These are phyloP conservation scores for Lethrus apterus DNA, from an alignment of 1,140 invertebrate species.

Conservation along the genomic window DNA sequence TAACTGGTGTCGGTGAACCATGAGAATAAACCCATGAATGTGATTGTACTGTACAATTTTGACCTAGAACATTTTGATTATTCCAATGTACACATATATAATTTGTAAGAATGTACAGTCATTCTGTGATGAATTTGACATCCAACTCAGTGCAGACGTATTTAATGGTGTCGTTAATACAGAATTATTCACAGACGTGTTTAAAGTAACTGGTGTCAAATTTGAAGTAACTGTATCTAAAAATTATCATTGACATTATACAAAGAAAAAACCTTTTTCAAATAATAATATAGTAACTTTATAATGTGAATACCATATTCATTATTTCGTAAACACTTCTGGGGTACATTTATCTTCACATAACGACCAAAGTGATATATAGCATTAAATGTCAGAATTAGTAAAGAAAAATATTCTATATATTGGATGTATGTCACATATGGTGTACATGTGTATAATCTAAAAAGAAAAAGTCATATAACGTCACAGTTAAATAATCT, in stretches of 20 bases:
- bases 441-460: constrained; percentile 27
- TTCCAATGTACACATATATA: too few species aligned
- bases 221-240: constrained; percentile 25
- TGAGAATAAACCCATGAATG: constrained; percentile 28
- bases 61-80: constrained; percentile 23
- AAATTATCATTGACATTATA: too few species aligned
- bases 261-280: too few species aligned
- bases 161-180: constrained; percentile 32
- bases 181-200: constrained; percentile 12
- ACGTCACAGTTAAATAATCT: not conserved
- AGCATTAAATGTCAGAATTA: constrained; percentile 37
- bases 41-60: constrained; percentile 22
- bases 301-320: not conserved
- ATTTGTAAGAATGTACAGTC: constrained; percentile 35
- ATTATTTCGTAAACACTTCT: not conserved
- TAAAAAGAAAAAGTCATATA: constrained; percentile 21
- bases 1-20: constrained; percentile 20
- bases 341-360: constrained; percentile 3
- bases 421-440: constrained; percentile 31
- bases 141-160: constrained; percentile 36
- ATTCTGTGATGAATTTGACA: constrained; percentile 28
- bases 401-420: constrained; percentile 35
- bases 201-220: constrained; percentile 6
- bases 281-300: too few species aligned
- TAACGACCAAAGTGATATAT: constrained; percentile 38